Conservation (phyloP, 2,888 invertebrate species). For the Platerodrilus igneus region DNA sequence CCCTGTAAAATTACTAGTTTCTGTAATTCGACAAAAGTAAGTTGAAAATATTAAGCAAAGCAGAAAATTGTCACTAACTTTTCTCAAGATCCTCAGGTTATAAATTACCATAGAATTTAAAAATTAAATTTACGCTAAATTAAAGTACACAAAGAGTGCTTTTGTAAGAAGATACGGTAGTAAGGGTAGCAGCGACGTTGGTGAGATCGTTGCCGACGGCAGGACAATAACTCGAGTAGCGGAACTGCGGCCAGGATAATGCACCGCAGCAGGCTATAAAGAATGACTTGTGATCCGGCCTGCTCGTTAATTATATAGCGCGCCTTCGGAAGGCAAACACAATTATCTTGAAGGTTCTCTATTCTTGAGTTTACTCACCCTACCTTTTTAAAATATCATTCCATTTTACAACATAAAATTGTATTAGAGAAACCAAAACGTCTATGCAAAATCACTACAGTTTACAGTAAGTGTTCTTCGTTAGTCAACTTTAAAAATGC, state of each 20-base stretch:
- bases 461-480: too few relatives aligned
- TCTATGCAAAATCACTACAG: too few relatives aligned
- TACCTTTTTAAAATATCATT: conserved; percentile 18
- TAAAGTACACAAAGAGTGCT: conserved; percentile 18
- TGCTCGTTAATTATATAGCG: conserved; percentile 37
- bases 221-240: conserved; percentile 25
- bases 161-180: conserved; percentile 16
- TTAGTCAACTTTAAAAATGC: too few relatives aligned
- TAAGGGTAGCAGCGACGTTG: conserved; percentile 7
- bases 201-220: conserved; percentile 18
- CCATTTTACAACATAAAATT: conserved; percentile 20
- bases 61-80: too few relatives aligned
- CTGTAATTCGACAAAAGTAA: too few relatives aligned
- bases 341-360: conserved; percentile 32
- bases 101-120: conserved; percentile 18
- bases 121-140: conserved; percentile 17
- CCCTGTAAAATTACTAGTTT: too few relatives aligned
- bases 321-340: conserved; percentile 38
- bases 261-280: conserved; percentile 31
- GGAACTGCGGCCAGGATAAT: conserved; percentile 32
- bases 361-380: conserved; percentile 19
- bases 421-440: too few relatives aligned
- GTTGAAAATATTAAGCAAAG: too few relatives aligned
- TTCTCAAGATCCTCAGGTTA: too few relatives aligned
- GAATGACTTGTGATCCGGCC: conserved; percentile 34